Evolutionary conservation across 2,797 vertebrate species (phyloP), one percentile per base, ranked within the genome.

Genomic region (Platyrinchus mystaceus): DNA sequence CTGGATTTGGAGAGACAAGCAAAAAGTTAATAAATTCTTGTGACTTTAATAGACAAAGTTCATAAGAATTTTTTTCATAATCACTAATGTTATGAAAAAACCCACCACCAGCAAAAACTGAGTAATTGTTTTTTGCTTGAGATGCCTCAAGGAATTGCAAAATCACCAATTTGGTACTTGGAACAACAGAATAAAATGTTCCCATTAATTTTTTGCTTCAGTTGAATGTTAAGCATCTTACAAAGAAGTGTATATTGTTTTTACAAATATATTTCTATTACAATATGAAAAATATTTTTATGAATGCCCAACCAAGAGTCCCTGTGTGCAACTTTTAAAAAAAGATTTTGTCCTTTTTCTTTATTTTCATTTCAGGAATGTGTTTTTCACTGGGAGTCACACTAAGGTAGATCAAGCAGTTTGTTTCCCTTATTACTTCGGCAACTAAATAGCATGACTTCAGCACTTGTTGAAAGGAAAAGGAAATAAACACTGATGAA

Each of bases 1-100:
- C 99, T 99, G 93, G 93, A 92, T 88, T 75, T 34, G 5, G 19
- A 18, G 23, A 39, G 28, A 89, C 21, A 58, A 47, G 12, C 39
- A 90, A 83, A 41, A 89, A 52, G 4, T 66, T 69, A 8, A 46
- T 69, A 27, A 87, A 55, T 68, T 39, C 21, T 74, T 76, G 12
- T 83, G 30, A 60, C 17, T 71, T 69, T 34, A 79, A 50, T 1
- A 47, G 22, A 62, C 2, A 53, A 78, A 81, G 8, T 7, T 84
- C 3, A 2, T 34, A 39, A 24, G 37, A 56, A 1, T 34, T 20
- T 30, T 87, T 70, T 82, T 44, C 37, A 14, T n/a, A 46, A 70
- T 49, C 26, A 63, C 9, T 43, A 76, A 68, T 4, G 15, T n/a
- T 44, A 43, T 6, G 8, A 53, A 85, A 92, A 68, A 82, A 41